Evolutionary conservation across 2,797 vertebrate genomes (phyloP).

Genomic region (Parauchenoglanis punctatus): DNA sequence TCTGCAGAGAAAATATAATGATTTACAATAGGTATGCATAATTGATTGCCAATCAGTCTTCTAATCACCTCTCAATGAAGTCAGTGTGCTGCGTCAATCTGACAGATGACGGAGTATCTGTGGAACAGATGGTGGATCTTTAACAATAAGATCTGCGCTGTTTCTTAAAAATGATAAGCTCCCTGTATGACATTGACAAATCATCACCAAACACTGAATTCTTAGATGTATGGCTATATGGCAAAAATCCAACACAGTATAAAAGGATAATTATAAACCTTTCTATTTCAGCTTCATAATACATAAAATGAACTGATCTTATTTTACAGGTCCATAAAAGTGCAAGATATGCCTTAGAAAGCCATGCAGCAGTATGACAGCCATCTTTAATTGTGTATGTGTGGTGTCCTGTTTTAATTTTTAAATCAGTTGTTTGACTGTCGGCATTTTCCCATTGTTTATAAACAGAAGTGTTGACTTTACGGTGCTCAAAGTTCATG

Average conservation of each 20-base stretch:
- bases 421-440: neutral
- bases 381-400: slow-evolving; percentile 6
- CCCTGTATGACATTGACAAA: slow-evolving; percentile 67
- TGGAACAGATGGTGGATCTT: slow-evolving; percentile 80
- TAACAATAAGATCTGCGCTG: slow-evolving; percentile 79
- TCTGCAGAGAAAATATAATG: slow-evolving; percentile 69
- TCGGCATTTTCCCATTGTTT: neutral
- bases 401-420: neutral
- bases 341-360: neutral
- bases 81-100: slow-evolving; percentile 67
- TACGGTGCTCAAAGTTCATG: neutral
- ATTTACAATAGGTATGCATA: slow-evolving; percentile 74
- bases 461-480: neutral
- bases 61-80: slow-evolving; percentile 64
- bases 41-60: slow-evolving; percentile 75
- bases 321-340: neutral
- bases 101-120: slow-evolving; percentile 74
- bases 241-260: slow-evolving; percentile 36
- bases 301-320: neutral
- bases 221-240: slow-evolving; percentile 51
- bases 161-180: slow-evolving; percentile 74
- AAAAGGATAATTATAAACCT: neutral
- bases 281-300: neutral
- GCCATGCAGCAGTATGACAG: neutral
- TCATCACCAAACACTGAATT: slow-evolving; percentile 66